Conservation (phyloP, 2,113 vertebrate species). For the Pipra filicauda region DNA sequence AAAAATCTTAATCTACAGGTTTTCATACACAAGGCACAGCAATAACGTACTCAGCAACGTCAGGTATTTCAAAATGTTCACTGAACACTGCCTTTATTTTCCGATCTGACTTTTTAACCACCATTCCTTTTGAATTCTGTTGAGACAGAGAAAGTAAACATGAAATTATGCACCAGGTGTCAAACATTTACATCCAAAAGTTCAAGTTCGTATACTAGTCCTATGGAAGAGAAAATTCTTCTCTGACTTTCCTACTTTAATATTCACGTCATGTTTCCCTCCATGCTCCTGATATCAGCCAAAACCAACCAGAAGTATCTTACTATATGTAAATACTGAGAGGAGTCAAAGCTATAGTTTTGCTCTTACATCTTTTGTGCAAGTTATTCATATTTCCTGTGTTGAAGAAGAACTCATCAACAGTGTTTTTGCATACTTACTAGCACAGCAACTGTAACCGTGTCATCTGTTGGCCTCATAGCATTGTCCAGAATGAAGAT, state of each 20-base stretch:
- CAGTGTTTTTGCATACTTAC: conserved; percentile 46
- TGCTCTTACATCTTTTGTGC: neutral
- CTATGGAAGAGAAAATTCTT: neutral
- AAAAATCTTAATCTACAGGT: neutral
- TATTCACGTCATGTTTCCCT: fast-evolving
- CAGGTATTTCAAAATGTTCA: conserved; percentile 59
- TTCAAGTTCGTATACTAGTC: neutral
- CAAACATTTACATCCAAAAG: neutral
- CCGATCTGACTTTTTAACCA: conserved; percentile 39
- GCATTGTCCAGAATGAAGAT: conserved; percentile 72
- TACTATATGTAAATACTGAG: neutral
- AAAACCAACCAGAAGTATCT: neutral
- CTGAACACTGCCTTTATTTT: conserved; percentile 20
- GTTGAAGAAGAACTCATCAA: neutral
- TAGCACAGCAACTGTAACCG: conserved; percentile 49
- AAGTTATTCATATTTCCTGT: neutral
- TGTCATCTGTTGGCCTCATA: conserved; percentile 59
- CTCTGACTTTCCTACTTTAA: neutral
- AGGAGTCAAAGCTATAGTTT: neutral
- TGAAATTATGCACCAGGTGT: neutral
- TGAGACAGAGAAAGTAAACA: neutral
- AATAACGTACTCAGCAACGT: conserved; percentile 61
- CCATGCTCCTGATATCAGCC: neutral
- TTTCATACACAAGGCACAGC: neutral
- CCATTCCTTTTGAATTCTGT: conserved; percentile 70